Conservation (phyloP, 2,113 vertebrate species). For the Tachysurus fulvidraco region DNA sequence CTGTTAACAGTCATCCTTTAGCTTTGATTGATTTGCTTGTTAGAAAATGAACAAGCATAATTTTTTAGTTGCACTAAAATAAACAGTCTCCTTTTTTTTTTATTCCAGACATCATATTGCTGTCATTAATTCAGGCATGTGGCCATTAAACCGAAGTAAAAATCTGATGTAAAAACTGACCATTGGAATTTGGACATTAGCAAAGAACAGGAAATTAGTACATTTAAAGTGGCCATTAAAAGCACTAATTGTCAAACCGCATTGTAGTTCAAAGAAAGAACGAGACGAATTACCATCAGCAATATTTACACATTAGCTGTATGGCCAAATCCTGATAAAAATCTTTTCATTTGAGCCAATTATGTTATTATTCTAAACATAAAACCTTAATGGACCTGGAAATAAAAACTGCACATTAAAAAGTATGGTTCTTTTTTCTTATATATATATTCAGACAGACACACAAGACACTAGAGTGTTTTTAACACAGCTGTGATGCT, state of each 20-base stretch:
- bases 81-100: background rate
- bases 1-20: constrained; percentile 30
- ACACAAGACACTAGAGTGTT: constrained; percentile 61
- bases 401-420: constrained; percentile 56
- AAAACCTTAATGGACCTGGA: constrained; percentile 47
- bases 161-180: constrained; percentile 23
- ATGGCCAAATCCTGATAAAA: constrained; percentile 47
- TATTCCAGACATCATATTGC: background rate
- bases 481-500: constrained; percentile 64
- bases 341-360: constrained; percentile 59
- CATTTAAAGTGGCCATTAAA: constrained; percentile 23
- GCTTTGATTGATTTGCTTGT: constrained; percentile 27
- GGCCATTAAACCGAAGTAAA: constrained; percentile 1
- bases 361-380: constrained; percentile 62
- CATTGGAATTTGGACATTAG: background rate
- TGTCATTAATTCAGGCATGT: constrained; percentile 27
- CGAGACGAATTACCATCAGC: constrained; percentile 35
- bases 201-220: constrained; percentile 3
- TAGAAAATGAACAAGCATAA: constrained; percentile 29
- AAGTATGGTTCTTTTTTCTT: constrained; percentile 57
- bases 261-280: constrained; percentile 31
- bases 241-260: constrained; percentile 22
- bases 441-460: constrained; percentile 56
- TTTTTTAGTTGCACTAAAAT: constrained; percentile 12
- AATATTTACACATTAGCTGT: constrained; percentile 20